Evolutionary conservation across 2,797 vertebrate genomes (phyloP), one percentile per base, ranked within the genome.

Genomic region (Sebastes cheni): DNA sequence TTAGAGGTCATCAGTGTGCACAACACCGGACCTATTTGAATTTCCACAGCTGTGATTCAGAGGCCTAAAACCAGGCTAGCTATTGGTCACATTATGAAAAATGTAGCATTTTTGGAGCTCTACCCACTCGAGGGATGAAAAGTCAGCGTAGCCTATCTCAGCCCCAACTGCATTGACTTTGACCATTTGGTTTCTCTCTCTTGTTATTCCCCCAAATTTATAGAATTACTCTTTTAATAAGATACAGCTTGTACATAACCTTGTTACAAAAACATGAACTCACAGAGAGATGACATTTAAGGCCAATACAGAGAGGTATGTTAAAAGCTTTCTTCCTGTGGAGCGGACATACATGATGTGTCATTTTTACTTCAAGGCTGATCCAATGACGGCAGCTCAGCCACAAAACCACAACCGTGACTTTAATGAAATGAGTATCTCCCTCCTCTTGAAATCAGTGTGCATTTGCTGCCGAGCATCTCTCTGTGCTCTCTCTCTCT

Each of bases 401-500:
- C 39, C 50, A 50, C 66, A 77, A 56, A 61, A 61, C 56, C 22
- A 36, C 71, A 62, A 16, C 42, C 42, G 13, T 8, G 55, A 79
- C 60, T 62, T 81, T 61, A 72, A 75, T 30, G 29, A 62, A 73
- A 70, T 58, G 61, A 80, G 46, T 16, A 27, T 66, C 50, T 32
- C 54, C 66, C 22, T 50, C 14, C 50, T 61, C 27, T 56, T 67
- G 60, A 71, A 61, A 80, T 81, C 59, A 58, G 60, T 50, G 46
- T 69, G 70, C 67, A 58, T 73, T 71, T 68, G 46, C 77, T 67
- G 50, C 84, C 72, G 16, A 89, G 62, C 74, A 82, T 83, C 75
- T 75, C 67, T 67, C 18, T 59, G 34, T 71, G 65, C 66, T 73
- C 42, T 50, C 65, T 50, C 65, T 52, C 65, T 52, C 22, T 77